Percentiles rank a stretch among this genome's conserved stretches.
phyloP scores from a whole-genome alignment of 2,797 vertebrate species.

The Huso huso region DNA sequence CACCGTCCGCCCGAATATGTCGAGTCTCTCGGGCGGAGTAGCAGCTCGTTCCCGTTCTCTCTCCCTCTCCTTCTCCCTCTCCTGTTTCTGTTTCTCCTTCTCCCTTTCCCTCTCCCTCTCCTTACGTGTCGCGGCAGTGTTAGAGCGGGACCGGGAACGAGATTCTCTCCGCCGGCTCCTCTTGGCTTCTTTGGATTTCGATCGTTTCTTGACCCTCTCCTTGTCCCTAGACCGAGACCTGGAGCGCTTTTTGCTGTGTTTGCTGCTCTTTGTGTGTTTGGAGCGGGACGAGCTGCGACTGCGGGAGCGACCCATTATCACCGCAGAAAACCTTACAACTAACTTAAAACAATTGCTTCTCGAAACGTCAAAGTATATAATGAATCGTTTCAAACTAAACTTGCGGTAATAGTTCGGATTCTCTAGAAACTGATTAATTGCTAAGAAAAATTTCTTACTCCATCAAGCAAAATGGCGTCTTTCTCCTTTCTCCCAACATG shows the following conservation, averaged over 20 bases:
- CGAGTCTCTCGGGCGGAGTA: conserved; percentile 83
- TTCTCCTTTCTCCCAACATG: conserved; percentile 45
- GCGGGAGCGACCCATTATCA: conserved; percentile 86
- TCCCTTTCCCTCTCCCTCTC: conserved; percentile 1
- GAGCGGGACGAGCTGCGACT: conserved; percentile 93
- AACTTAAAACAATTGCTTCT: too few relatives aligned
- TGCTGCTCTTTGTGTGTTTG: conserved; percentile 88
- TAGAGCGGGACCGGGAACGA: conserved; percentile 52
- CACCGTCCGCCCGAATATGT: conserved; percentile 90
- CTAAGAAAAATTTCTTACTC: too few relatives aligned
- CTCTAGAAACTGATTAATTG: too few relatives aligned
- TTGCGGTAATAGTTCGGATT: too few relatives aligned
- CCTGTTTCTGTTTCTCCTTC: background rate
- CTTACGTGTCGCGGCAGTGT: conserved; percentile 44
- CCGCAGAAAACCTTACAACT: conserved; percentile 27
- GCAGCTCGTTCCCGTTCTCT: conserved; percentile 60
- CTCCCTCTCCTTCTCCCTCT: conserved; percentile 11
- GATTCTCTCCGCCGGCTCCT: conserved; percentile 61
- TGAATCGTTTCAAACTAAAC: too few relatives aligned
- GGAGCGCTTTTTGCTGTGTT: conserved; percentile 82
- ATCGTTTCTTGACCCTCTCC: conserved; percentile 80
- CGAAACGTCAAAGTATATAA: too few relatives aligned
- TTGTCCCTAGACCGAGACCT: conserved; percentile 77
- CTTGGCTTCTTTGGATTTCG: conserved; percentile 73
- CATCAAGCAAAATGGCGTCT: conserved; percentile 60